Evolutionary conservation across 2,113 vertebrate genomes (phyloP), one percentile per base, ranked within the genome.

Genomic region (Lonchura striata): DNA sequence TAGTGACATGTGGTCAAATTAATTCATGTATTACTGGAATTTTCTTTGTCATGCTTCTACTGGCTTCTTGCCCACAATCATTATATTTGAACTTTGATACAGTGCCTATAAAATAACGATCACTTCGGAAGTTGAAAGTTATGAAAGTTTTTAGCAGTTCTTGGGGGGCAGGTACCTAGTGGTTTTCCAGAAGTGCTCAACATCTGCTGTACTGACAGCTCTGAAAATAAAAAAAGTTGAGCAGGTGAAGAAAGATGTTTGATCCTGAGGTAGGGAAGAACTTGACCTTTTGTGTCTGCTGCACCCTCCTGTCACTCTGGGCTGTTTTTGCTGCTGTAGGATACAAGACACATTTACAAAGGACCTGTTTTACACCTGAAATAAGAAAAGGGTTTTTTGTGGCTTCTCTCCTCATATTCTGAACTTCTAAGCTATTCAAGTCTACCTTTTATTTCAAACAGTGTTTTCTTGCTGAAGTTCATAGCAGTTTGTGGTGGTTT

Each of bases 341-440:
- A 31, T 33, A 14, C 5, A 5, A 0, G 2, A 33, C 8, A 7
- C 7, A 1, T 42, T 88, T 42, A 13, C 0, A 0, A 82, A 86
- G 52, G 44, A 68, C 22, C 6, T 1, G 0, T 5, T 92, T 75
- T 49, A 63, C 16, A 70, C 9, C 11, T 78, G 25, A 75, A 84
- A 60, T 78, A 11, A 79, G 41, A 64, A 94, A 71, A 27, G 1
- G 0, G 3, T 37, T 74, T 85, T 31, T 86, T 52, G 30, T 35
- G 24, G 9, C 33, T 77, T 44, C 28, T 87, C 88, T 82, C 24
- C 14, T 8, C 13, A 15, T 37, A 23, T 17, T 35, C 39, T 46
- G 18, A 21, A 24, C 21, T 74, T 83, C 13, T 21, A 46, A 90
- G 13, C 17, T 39, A 9, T 50, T 68, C 41, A 41, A 5, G 10